Evolutionary conservation across 2,888 invertebrate species (phyloP).

Genomic region (Brachyopa scutellaris): DNA sequence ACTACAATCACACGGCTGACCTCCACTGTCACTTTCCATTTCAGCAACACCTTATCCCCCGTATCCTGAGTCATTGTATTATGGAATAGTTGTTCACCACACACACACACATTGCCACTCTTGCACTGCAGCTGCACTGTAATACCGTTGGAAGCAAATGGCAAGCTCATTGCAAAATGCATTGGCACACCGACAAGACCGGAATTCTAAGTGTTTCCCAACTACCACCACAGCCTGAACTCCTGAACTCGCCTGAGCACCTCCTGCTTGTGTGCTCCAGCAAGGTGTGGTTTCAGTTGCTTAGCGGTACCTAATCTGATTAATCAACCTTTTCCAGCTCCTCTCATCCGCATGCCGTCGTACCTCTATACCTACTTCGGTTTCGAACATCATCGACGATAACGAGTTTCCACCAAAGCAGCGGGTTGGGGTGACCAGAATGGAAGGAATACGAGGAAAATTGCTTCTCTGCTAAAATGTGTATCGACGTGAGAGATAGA

Average conservation of each 20-base stretch:
- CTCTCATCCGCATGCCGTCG: slow-evolving; percentile 19
- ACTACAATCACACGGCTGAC: slow-evolving; percentile 26
- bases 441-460: slow-evolving; percentile 26
- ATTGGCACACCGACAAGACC: slow-evolving; percentile 42
- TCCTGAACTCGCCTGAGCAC: slow-evolving; percentile 25
- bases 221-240: slow-evolving; percentile 32
- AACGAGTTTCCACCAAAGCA: slow-evolving; percentile 44
- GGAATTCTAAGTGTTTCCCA: slow-evolving; percentile 48
- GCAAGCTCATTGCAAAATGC: slow-evolving; percentile 33
- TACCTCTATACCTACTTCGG: neutral
- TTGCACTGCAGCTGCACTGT: neutral
- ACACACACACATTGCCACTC: neutral
- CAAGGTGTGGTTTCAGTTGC: slow-evolving; percentile 63
- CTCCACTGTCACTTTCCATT: slow-evolving; percentile 40
- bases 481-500: too few species aligned
- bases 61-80: too few species aligned
- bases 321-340: slow-evolving; percentile 67
- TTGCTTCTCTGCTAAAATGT: slow-evolving; percentile 48
- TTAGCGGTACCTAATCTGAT: slow-evolving; percentile 68
- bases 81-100: slow-evolving; percentile 9
- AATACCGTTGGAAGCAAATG: too few species aligned
- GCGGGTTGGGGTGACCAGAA: too few species aligned
- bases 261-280: slow-evolving; percentile 7
- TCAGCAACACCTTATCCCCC: neutral
- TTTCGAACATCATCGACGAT: slow-evolving; percentile 17